Base-by-base conservation (phyloP, 2,113 vertebrate genomes). In the Sebastes schlegelii region DNA sequence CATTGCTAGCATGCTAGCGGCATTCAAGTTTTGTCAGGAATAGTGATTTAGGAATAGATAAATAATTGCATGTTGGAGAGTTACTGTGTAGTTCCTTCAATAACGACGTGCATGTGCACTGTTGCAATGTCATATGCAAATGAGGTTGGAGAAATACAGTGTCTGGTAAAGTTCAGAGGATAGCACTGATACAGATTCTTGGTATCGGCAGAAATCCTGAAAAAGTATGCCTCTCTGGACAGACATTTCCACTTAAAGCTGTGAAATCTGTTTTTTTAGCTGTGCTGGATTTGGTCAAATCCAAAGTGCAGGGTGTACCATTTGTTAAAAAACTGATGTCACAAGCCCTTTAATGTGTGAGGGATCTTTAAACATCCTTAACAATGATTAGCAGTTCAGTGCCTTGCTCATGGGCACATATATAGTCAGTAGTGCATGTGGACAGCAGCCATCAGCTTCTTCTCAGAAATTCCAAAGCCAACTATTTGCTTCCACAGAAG, bases 11-110 rank as follows among this genome's bases (percentile, higher is more conserved):
- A 83, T 86, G 67, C 46, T 55, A 69, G 61, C 40, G 0, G 43
- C 54, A 67, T 67, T 74, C 6, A n/a, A n/a, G 2, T 57, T 52
- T 17, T 42, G 79, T 23, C 21, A 67, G 42, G 45, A 55, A 52
- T 43, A 54, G 45, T 60, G 45, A 79, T 12, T 58, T 71, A 67
- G 45, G 45, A 52, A 19, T 57, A 21, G 7, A 23, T 19, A 72
- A 72, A 71, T 70, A 71, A 7, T 43, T 80, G 88, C 85, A 90
- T 77, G 77, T 58, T 63, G 21, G 3, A 79, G n/a, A 55, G 17
- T 57, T 13, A 54, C 51, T 76, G 26, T 58, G 11, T 34, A 26
- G 43, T 69, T 67, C 14, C 21, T 64, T 80, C 9, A 79, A 10
- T 48, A 65, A 40, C 0, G 3, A 43, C 55, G 23, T 81, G 80